Evolutionary conservation across 2,888 invertebrate genomes (phyloP), one percentile per base, ranked within the genome.

Genomic region (Meganola albula): DNA sequence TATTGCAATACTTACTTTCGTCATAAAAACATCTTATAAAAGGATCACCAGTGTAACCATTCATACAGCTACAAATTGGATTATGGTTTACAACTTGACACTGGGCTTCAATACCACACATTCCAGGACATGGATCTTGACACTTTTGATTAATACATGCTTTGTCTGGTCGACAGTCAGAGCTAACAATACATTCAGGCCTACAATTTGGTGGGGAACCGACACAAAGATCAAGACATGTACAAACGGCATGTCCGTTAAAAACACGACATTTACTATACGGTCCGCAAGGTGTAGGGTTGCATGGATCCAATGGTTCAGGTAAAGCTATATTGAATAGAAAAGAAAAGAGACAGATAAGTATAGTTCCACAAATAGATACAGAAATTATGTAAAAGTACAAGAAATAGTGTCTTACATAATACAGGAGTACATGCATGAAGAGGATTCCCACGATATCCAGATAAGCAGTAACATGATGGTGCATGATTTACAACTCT

Each of bases 41-140:
- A 10, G 94, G 93, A 87, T 94, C 93, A 30, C 94, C 94, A 18
- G 89, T 87, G 55, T 88, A 92, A 34, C 90, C 90, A 28, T 76
- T 77, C 20, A 89, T 83, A 62, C 94, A 94, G 65, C 91, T 91
- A 74, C 94, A 94, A 55, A 93, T 90, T 2, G 93, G 94, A 63
- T 91, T 93, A 66, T 95, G 94, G 61, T 92, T 91, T 27, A 92
- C 89, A 29, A 93, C 93, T 82, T 90, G 91, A 64, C 95, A 95
- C 55, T 90, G 85, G 21, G 94, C 93, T 62, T 93, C 91, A 32
- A 89, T 80, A 30, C 94, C 94, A 60, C 94, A 94, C 35, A 91
- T 90, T 47, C 92, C 92, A 28, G 89, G 88, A 69, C 94, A 94
- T 14, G 94, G 93, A 73, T 93, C 91, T 37, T 87, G 84, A 67